Evolutionary conservation across 1,140 invertebrate species (phyloP).

Genomic region (Brachionus koreanus): DNA sequence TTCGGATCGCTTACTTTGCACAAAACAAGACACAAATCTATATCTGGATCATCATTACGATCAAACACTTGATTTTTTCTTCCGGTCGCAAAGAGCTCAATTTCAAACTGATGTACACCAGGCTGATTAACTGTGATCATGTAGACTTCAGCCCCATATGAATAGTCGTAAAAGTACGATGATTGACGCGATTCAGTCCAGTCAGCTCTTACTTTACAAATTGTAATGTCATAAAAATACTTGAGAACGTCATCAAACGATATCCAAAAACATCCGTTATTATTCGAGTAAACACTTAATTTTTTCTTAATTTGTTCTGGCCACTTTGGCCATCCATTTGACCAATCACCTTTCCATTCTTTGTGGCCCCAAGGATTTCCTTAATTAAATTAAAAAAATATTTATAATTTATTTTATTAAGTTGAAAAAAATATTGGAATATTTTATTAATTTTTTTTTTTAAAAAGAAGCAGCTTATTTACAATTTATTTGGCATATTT

Average conservation of each 20-base stretch:
- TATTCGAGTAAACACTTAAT: constrained; percentile 37
- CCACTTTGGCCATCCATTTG: constrained; percentile 17
- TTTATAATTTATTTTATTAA: background rate
- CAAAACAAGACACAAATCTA: constrained; percentile 36
- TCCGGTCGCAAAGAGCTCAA: constrained; percentile 26
- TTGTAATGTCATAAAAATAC: constrained; percentile 43
- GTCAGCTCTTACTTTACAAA: constrained; percentile 32
- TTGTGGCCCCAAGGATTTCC: constrained; percentile 45
- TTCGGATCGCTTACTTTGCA: constrained; percentile 29
- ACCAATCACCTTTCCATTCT: constrained; percentile 35
- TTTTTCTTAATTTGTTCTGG: constrained; percentile 18
- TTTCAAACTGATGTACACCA: constrained; percentile 37
- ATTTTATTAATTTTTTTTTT: no score
- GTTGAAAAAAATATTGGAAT: no score
- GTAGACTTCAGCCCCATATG: constrained; percentile 13
- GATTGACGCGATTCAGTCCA: constrained; percentile 42
- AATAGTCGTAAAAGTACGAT: constrained; percentile 37
- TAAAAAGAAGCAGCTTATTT: no score
- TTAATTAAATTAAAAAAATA: background rate
- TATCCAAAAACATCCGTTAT: constrained; percentile 44
- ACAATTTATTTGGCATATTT: no score
- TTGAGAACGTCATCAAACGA: constrained; percentile 39
- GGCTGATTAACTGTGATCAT: constrained; percentile 32
- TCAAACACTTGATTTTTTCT: constrained; percentile 17
- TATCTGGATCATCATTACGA: constrained; percentile 37